Base-by-base conservation (phyloP, 2,797 vertebrate genomes). In the Malacoraja senta region DNA sequence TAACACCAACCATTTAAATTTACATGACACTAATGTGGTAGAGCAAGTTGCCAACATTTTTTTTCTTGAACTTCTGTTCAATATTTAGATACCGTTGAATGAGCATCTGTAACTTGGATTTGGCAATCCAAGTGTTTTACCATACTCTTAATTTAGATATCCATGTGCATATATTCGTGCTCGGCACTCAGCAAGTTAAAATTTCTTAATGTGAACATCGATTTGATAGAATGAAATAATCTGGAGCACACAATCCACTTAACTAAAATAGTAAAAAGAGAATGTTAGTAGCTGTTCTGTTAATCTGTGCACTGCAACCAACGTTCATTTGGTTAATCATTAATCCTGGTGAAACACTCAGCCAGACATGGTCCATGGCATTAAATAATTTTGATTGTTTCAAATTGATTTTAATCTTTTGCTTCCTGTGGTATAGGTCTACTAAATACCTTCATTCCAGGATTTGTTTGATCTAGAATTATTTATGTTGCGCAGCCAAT, bases 241-340 rank as follows among this genome's bases (percentile, higher is more conserved):
- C 61, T 68, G 17, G 84, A 65, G 61, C 84, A 88, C 29, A 53
- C 80, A 83, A 58, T 83, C 44, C 8, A 7, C 29, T 84, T 65
- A 61, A 63, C 61, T n/a, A n/a, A n/a, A n/a, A 44, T 61, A 29
- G 65, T 68, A 17, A 17, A 53, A 83, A 88, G 32, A 61, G 61
- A 19, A 68, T 86, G 53, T n/a, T n/a, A n/a, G n/a, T 81, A 83
- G 21, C 44, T n/a, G 53, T 53, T 84, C 26, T 58, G 3, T 13
- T 0, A 6, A 26, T n/a, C 58, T 58, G 19, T 32, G 61, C 1
- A 21, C 13, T 88, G 84, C 29, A 32, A 63, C n/a, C 63, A 35
- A 15, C 65, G 84, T 88, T n/a, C 17, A 29, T 61, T 88, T 63
- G n/a, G 63, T n/a, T 88, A 68, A 88, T 88, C 61, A 88, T 88